Evolutionary conservation across 2,113 vertebrate genomes (phyloP), one percentile per base, ranked within the genome.

Genomic region (Gadus chalcogrammus): DNA sequence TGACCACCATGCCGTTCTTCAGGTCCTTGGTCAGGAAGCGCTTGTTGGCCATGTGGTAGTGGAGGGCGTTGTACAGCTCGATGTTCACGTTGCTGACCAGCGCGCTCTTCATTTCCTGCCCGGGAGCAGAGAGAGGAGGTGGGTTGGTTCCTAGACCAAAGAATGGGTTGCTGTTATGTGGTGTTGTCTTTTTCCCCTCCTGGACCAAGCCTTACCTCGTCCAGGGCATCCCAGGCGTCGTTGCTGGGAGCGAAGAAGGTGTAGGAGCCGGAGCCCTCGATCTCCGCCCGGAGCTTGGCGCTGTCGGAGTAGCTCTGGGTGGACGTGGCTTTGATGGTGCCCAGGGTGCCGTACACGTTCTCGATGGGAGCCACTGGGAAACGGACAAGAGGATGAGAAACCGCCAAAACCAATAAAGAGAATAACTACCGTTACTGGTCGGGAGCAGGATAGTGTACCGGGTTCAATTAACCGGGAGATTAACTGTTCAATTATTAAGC

Each of bases 211-310:
- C 88, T 94, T 91, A 99, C 97, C 59, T 81, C n/a, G 74, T 94
- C 90, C 84, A 99, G 77, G 64, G 89, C 77, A 1, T 95, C 92
- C 97, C 97, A 99, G 18, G 97, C 97, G 0, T 99, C 97, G 3
- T 97, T 97, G 78, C 95, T 98, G 1, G 97, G 97, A 69, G 96
- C 94, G 77, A 99, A 99, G 82, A 97, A 94, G 15, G 97, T 99
- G 76, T 81, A 98, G 0, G 97, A 97, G 42, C 97, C 97, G 12
- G 87, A 72, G 73, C 97, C 97, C 78, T 99, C 97, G 1, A 99
- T 96, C 78, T 99, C 96, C 68, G 90, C 78, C 75, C 88, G 93
- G 64, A 99, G 88, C 28, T 93, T 94, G 52, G 97, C 98, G 20
- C 92, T 62, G 2, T 95, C 93, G 5, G 95, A 90, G 42, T 98